A percentile compares a stretch with the other conserved stretches of the same genome.
Conservation (phyloP, 2,888 invertebrate species). For the Lamellibrachia columna region DNA sequence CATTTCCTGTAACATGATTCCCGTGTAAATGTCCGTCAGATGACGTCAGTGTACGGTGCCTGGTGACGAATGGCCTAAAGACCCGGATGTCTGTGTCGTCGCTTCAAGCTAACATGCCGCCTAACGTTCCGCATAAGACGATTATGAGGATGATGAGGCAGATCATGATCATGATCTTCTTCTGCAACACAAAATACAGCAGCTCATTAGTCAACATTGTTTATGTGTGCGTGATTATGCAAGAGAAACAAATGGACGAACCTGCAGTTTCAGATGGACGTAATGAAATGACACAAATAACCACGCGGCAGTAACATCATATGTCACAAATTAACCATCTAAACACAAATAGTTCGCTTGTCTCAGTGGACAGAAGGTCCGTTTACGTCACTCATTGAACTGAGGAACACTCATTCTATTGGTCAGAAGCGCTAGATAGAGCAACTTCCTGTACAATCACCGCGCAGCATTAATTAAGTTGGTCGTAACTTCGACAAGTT, state of each 20-base stretch:
- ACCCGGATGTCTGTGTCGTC: neutral
- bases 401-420: too few relatives aligned
- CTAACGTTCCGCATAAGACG: conserved; percentile 82
- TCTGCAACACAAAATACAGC: conserved; percentile 72
- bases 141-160: conserved; percentile 86
- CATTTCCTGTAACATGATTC: neutral
- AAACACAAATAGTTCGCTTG: too few relatives aligned
- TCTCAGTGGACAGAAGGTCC: too few relatives aligned
- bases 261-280: neutral
- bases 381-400: too few relatives aligned
- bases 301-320: too few relatives aligned
- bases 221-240: neutral
- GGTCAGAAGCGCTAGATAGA: too few relatives aligned
- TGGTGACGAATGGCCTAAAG: neutral
- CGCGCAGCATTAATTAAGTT: too few relatives aligned
- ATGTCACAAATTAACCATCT: too few relatives aligned
- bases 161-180: conserved; percentile 91
- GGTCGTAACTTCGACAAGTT: too few relatives aligned
- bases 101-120: conserved; percentile 78
- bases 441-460: too few relatives aligned
- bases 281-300: too few relatives aligned
- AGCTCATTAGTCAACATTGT: neutral
- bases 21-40: neutral
- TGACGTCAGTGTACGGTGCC: neutral
- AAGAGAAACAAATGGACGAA: neutral